Evolutionary conservation across 92 coral and sea anemone genomes (phyloP), one percentile per base, ranked within the genome.

Genomic region (Zoanthus gigantus): DNA sequence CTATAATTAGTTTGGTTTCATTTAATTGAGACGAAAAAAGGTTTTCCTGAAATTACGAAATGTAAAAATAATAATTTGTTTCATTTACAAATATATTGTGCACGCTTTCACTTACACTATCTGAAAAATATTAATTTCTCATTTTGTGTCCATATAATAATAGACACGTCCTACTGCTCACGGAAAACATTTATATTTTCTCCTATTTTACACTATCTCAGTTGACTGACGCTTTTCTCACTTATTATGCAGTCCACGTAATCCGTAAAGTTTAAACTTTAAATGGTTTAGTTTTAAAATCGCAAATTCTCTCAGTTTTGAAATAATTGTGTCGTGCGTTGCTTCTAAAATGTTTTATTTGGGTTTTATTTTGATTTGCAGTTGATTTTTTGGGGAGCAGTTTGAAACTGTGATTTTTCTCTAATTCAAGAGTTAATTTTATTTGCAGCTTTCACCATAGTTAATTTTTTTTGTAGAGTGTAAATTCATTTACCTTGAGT

Each of bases 81-180:
- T 66, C 74, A 81, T 81, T 66, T 47, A 47, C 29, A 18, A 63
- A 65, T 29, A 58, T 47, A 81, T 65, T 67, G 85, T 66, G 85
- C 30, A 58, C 74, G 32, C 66, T 23, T 66, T 81, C 29, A 63
- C 71, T 81, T 4, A 23, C 47, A 18, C 15, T 48, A 66, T 44
- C 65, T 81, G 60, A 28, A 81, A 67, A 63, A 81, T 47, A 66
- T 81, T 81, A 66, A 81, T 66, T 81, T 81, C 65, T 66, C 30
- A 46, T 81, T 81, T 81, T 65, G 63, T 61, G 61, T 63, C 73
- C 0, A n/a, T 4, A 42, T 9, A 23, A 37, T 61, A 65, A 56
- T 16, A 44, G 60, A 77, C 31, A 52, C 47, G 29, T 30, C 30
- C 30, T 34, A 30, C 45, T 6, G 6, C 23, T 15, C 9, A 46